phyloP scores from a whole-genome alignment of 2,113 vertebrate genomes.

The Amphiprion percula region DNA sequence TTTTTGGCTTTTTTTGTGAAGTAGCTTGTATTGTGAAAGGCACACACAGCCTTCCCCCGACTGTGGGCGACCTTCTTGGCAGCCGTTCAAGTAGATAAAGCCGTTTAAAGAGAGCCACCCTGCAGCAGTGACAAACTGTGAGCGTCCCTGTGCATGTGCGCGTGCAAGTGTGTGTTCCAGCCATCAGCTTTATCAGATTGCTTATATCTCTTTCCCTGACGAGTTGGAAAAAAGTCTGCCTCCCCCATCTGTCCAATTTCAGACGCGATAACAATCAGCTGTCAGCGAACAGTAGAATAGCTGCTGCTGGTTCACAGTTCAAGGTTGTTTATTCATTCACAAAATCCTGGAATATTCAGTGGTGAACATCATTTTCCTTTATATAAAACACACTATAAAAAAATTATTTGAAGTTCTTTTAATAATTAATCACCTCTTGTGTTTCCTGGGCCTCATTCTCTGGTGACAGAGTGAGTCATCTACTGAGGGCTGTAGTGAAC shows the following conservation, averaged over 20 bases:
- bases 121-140: slow-evolving; percentile 35
- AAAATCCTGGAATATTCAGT: neutral
- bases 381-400: too few relatives aligned
- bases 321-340: neutral
- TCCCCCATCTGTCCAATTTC: slow-evolving; percentile 26
- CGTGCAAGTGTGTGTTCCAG: slow-evolving; percentile 9
- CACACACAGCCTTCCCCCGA: slow-evolving; percentile 2
- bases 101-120: slow-evolving; percentile 47
- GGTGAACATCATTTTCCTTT: neutral
- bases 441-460: too few relatives aligned
- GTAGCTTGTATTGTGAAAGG: slow-evolving; percentile 43
- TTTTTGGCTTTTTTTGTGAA: neutral
- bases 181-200: slow-evolving; percentile 56
- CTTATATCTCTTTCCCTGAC: slow-evolving; percentile 32
- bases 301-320: slow-evolving; percentile 15
- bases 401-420: too few relatives aligned
- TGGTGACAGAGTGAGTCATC: too few relatives aligned
- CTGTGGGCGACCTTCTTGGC: slow-evolving; percentile 46
- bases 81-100: slow-evolving; percentile 65
- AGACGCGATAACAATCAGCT: slow-evolving; percentile 50
- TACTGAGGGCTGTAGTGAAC: too few relatives aligned
- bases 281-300: slow-evolving; percentile 8
- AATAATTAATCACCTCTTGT: too few relatives aligned
- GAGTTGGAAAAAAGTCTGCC: slow-evolving; percentile 21
- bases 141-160: slow-evolving; percentile 8